phyloP scores from a whole-genome alignment of 2,113 vertebrate species.

The Cololabis saira region DNA sequence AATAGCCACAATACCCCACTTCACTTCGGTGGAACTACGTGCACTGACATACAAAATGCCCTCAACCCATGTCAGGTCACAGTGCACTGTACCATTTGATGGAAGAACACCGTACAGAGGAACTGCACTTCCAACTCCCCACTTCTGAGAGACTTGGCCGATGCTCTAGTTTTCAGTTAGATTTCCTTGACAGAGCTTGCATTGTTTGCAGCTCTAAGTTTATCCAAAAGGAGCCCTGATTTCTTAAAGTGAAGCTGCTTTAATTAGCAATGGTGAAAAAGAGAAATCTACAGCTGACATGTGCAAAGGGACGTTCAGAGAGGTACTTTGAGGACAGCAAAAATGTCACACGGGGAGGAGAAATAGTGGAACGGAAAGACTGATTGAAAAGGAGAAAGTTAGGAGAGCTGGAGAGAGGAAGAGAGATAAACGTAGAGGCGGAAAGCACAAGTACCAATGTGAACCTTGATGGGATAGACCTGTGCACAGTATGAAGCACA shows the following conservation, averaged over 20 bases:
- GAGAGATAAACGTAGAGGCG: constrained; percentile 16
- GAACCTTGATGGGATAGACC: constrained; percentile 78
- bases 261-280: constrained; percentile 36
- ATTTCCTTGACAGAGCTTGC: too few species aligned
- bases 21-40: too few species aligned
- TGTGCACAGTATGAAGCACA: constrained; percentile 71
- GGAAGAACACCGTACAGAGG: too few species aligned
- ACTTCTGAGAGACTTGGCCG: too few species aligned
- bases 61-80: too few species aligned
- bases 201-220: constrained; percentile 24
- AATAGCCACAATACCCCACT: too few species aligned
- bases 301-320: constrained; percentile 15
- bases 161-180: too few species aligned
- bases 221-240: constrained; percentile 30
- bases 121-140: too few species aligned
- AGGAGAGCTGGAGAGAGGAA: constrained; percentile 13
- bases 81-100: too few species aligned
- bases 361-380: constrained; percentile 41
- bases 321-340: constrained; percentile 45
- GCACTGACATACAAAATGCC: too few species aligned
- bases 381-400: constrained; percentile 40
- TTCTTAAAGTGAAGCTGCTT: constrained; percentile 37
- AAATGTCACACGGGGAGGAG: constrained; percentile 53
- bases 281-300: constrained; percentile 27
- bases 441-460: constrained; percentile 67